Percentiles rank a stretch among this genome's conserved stretches.
These are phyloP conservation scores for Blastomussa wellsi DNA, from an alignment of 92 coral and sea anemone species.

Conservation along the genomic window DNA sequence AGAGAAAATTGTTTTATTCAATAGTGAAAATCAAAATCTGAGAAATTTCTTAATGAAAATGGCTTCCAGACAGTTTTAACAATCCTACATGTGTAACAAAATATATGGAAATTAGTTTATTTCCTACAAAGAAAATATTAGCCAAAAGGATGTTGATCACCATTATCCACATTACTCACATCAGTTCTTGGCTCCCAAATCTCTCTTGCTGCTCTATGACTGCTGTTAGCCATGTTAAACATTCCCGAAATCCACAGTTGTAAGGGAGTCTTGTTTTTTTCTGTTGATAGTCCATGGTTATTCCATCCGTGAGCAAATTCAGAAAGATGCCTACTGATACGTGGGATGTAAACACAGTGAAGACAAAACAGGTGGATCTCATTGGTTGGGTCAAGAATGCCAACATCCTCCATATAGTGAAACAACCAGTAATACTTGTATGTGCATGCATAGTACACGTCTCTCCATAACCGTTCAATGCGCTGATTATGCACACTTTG, in stretches of 20 bases:
- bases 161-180: too few relatives aligned
- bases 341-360: constrained; percentile 52
- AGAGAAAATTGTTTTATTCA: too few relatives aligned
- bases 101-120: too few relatives aligned
- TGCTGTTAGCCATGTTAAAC: constrained; percentile 61
- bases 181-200: constrained; percentile 57
- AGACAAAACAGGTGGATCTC: constrained; percentile 52
- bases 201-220: constrained; percentile 57
- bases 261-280: constrained; percentile 48
- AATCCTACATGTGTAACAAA: too few relatives aligned
- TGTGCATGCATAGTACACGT: constrained; percentile 52
- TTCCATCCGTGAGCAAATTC: constrained; percentile 63
- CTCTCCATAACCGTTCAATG: too few relatives aligned
- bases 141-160: too few relatives aligned
- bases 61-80: too few relatives aligned
- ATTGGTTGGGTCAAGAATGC: constrained; percentile 31
- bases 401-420: constrained; percentile 45
- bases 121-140: too few relatives aligned
- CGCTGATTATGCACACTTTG: constrained; percentile 55
- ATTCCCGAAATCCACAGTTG: constrained; percentile 58
- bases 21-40: too few relatives aligned
- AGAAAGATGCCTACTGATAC: constrained; percentile 42
- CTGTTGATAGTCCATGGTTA: constrained; percentile 45
- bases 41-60: too few relatives aligned
- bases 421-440: constrained; percentile 49